Percentiles rank a stretch among this genome's conserved stretches.
phyloP scores from a whole-genome alignment of 2,888 invertebrate genomes.

The Eucera pruinosa region DNA sequence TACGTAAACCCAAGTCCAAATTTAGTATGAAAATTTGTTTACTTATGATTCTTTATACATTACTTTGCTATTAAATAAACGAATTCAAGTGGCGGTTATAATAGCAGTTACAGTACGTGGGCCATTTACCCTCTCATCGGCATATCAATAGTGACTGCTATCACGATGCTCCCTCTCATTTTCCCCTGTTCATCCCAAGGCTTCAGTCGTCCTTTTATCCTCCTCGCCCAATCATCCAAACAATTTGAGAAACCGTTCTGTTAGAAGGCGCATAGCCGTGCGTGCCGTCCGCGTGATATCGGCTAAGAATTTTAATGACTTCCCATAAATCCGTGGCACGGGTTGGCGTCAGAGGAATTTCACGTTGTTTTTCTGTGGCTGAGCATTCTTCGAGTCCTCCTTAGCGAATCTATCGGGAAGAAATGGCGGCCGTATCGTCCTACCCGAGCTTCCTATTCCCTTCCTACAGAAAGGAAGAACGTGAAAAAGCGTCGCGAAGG shows the following conservation, averaged over 20 bases:
- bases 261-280: not conserved
- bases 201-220: too few species aligned
- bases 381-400: conserved; percentile 46
- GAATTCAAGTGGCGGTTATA: too few species aligned
- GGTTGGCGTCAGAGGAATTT: conserved; percentile 37
- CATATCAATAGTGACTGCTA: not conserved
- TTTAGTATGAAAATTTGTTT: too few species aligned
- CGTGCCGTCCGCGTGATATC: conserved; percentile 16
- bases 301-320: conserved; percentile 48
- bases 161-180: not conserved
- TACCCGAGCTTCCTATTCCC: conserved; percentile 14
- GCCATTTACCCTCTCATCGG: too few species aligned
- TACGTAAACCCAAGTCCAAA: too few species aligned
- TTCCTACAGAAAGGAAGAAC: conserved; percentile 25
- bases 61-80: too few species aligned
- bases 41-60: too few species aligned
- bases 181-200: not conserved
- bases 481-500: conserved; percentile 55
- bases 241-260: conserved; percentile 7
- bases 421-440: conserved; percentile 56
- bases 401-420: conserved; percentile 45
- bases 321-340: conserved; percentile 35
- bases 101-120: too few species aligned
- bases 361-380: conserved; percentile 46
- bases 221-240: conserved; percentile 8